These are phyloP conservation scores for Peromyscus leucopus DNA, from an alignment of 2,113 vertebrate species.

Conservation along the genomic window DNA sequence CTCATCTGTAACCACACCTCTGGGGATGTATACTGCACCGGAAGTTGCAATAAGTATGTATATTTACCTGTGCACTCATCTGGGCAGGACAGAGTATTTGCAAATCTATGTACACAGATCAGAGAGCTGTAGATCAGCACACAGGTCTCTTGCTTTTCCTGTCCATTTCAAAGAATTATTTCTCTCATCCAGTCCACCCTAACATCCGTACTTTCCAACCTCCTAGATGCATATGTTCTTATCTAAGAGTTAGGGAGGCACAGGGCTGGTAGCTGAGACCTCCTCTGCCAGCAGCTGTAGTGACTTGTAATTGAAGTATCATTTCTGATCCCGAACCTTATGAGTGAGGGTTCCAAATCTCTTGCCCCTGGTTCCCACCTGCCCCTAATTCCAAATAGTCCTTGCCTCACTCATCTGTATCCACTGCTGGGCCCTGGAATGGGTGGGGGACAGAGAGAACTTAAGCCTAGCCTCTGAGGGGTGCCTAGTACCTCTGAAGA, in stretches of 20 bases:
- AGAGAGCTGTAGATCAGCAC: not conserved
- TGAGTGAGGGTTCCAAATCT: not conserved
- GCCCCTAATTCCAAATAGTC: not conserved
- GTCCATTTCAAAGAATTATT: not conserved
- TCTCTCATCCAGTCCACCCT: not conserved
- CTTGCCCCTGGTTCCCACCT: not conserved
- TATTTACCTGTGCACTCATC: no score
- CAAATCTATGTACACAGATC: not conserved
- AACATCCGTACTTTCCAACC: not conserved
- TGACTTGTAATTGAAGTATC: not conserved
- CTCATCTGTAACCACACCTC: not conserved
- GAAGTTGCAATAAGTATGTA: fast-evolving
- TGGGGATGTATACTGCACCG: not conserved
- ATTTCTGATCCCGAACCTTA: not conserved
- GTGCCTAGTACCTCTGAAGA: not conserved
- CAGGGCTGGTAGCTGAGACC: not conserved
- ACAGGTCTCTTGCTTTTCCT: not conserved
- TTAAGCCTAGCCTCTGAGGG: not conserved
- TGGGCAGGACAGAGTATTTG: not conserved
- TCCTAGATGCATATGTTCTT: not conserved
- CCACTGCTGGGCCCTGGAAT: fast-evolving
- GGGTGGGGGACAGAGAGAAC: not conserved
- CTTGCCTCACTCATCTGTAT: not conserved
- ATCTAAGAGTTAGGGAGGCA: not conserved
- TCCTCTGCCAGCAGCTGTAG: not conserved